Conservation (phyloP, 2,113 vertebrate genomes). For the Cepphus grylle region DNA sequence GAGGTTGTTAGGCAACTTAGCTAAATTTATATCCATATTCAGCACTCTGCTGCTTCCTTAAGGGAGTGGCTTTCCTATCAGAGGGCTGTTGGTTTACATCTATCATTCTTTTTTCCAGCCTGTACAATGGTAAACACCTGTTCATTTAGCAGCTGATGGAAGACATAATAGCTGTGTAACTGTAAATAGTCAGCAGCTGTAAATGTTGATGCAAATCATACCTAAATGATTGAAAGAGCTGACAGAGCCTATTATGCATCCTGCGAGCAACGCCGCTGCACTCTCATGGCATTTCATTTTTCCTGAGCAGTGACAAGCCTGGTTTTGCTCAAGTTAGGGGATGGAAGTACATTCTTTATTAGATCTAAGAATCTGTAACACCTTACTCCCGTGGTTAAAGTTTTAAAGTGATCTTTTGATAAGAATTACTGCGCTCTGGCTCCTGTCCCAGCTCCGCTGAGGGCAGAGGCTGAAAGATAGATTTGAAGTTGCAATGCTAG, state of each 20-base stretch:
- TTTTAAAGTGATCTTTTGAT: conserved; percentile 9
- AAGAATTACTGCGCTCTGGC: not conserved
- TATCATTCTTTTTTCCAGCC: not conserved
- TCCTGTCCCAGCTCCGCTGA: conserved; percentile 9
- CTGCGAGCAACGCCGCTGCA: not conserved
- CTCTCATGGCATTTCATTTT: not conserved
- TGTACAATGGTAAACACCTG: conserved; percentile 11
- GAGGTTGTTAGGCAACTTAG: not conserved
- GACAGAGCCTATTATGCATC: not conserved
- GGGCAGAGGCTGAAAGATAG: not conserved
- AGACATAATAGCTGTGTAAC: not conserved
- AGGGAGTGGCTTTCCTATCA: not conserved
- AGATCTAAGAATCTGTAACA: not conserved
- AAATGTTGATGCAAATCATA: conserved; percentile 1
- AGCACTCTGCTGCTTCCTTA: not conserved
- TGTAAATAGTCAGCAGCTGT: conserved; percentile 23
- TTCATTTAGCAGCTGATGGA: conserved; percentile 46
- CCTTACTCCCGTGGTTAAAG: conserved; percentile 13
- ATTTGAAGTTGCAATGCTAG: not conserved
- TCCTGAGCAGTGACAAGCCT: not conserved
- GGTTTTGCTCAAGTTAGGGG: not conserved
- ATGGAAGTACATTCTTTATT: not conserved
- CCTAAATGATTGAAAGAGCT: not conserved
- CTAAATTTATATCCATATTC: not conserved
- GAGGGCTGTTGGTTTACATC: not conserved